Evolutionary conservation across 92 coral and sea anemone species (phyloP).

Genomic region (Blastomussa wellsi): DNA sequence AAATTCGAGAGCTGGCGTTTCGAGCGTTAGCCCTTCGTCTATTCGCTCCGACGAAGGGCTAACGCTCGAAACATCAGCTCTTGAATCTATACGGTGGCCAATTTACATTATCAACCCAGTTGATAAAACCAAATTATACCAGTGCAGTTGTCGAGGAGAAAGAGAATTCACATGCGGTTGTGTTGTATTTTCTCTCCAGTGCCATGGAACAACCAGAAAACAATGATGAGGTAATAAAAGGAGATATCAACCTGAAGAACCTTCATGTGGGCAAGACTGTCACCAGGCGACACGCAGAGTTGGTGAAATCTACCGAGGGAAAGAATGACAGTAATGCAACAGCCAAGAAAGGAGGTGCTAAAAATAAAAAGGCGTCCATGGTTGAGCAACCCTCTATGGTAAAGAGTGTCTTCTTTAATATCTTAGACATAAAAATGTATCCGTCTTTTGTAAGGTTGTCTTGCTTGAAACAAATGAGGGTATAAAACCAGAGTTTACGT

Average conservation of each 20-base stretch:
- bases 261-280: slow-evolving; percentile 51
- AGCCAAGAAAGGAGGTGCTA: slow-evolving; percentile 57
- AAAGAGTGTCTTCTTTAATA: neutral
- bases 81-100: too few species aligned
- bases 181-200: slow-evolving; percentile 34
- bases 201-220: slow-evolving; percentile 82
- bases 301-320: slow-evolving; percentile 69
- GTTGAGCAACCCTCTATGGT: slow-evolving; percentile 76
- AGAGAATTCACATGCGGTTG: too few species aligned
- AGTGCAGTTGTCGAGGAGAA: too few species aligned
- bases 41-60: too few species aligned
- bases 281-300: slow-evolving; percentile 87
- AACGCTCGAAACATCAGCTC: too few species aligned
- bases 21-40: too few species aligned
- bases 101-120: too few species aligned
- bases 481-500: too few species aligned
- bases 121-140: too few species aligned
- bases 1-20: too few species aligned
- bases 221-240: slow-evolving; percentile 61
- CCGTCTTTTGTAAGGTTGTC: neutral
- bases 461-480: too few species aligned
- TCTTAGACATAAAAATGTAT: neutral
- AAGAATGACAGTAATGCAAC: slow-evolving; percentile 60
- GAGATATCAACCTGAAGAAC: slow-evolving; percentile 77
- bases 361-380: slow-evolving; percentile 61